A percentile compares a stretch with the other conserved stretches of the same genome.
Conservation (phyloP, 2,888 invertebrate genomes). For the Tiphia femorata region DNA sequence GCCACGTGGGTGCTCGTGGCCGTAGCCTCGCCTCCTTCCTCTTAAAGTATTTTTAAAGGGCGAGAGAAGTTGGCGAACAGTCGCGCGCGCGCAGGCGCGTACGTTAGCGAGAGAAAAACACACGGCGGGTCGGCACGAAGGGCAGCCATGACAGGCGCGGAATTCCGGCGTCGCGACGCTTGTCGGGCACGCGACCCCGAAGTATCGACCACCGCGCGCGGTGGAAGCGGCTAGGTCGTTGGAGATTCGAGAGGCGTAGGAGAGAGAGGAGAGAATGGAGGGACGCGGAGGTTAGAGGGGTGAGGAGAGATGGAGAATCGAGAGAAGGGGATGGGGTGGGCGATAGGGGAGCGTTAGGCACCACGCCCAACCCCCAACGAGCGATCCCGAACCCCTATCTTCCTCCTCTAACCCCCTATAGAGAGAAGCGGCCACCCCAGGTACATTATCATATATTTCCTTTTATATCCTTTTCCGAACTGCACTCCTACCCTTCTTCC, state of each 20-base stretch:
- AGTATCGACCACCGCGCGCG: conserved; percentile 66
- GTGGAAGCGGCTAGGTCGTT: conserved; percentile 24
- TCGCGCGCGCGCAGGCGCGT: conserved; percentile 26
- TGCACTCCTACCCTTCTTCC: conserved; percentile 31
- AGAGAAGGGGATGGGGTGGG: conserved; percentile 15
- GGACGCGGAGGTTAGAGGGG: conserved; percentile 37
- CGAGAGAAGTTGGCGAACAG: too few relatives aligned
- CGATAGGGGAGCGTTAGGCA: conserved; percentile 47
- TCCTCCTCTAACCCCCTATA: conserved; percentile 29
- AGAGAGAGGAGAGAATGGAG: conserved; percentile 24
- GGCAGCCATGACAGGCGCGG: conserved; percentile 62
- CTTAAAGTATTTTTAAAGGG: too few relatives aligned
- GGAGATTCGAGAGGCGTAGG: conserved; percentile 2
- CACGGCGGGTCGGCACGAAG: conserved; percentile 38
- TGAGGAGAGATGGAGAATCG: conserved; percentile 22
- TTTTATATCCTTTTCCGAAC: conserved; percentile 59
- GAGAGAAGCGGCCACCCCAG: conserved; percentile 37
- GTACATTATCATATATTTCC: conserved; percentile 66
- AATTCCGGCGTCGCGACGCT: conserved; percentile 66
- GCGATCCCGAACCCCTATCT: conserved; percentile 54
- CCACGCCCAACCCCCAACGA: conserved; percentile 67
- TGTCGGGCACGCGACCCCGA: conserved; percentile 59
- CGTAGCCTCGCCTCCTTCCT: background rate
- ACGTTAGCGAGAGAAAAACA: too few relatives aligned
- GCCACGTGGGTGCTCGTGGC: too few relatives aligned